These are phyloP conservation scores for Molorchus minor DNA, from an alignment of 2,888 invertebrate genomes.

Conservation along the genomic window DNA sequence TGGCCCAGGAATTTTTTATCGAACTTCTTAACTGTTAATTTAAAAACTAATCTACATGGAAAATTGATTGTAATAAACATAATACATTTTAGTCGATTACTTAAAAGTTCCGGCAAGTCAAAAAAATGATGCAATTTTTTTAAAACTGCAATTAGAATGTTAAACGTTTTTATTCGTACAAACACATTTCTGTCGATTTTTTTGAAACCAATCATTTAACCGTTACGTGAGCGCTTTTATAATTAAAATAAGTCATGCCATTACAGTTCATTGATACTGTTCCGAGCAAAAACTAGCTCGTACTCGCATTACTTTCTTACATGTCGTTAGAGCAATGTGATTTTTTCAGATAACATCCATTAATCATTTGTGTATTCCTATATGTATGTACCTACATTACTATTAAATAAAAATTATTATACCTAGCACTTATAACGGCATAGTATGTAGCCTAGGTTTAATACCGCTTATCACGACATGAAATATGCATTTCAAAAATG, in stretches of 20 bases:
- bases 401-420: slow-evolving; percentile 13
- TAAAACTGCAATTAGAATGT: not conserved
- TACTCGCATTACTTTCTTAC: slow-evolving; percentile 30
- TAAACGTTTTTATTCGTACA: not conserved
- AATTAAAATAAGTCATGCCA: slow-evolving; percentile 37
- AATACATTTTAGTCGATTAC: too few species aligned
- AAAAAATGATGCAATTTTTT: too few species aligned
- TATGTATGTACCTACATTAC: not conserved
- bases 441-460: too few species aligned
- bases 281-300: slow-evolving; percentile 30
- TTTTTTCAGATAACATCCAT: slow-evolving; percentile 15
- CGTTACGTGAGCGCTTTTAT: slow-evolving; percentile 34
- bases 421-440: slow-evolving; percentile 14
- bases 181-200: not conserved
- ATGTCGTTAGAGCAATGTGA: not conserved
- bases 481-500: not conserved
- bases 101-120: too few species aligned
- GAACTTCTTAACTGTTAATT: too few species aligned
- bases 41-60: too few species aligned
- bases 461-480: not conserved
- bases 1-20: too few species aligned
- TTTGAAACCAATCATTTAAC: slow-evolving; percentile 34
- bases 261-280: slow-evolving; percentile 42
- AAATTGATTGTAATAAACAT: too few species aligned
- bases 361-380: slow-evolving; percentile 9